Base-by-base conservation (phyloP, 2,888 invertebrate species). In the Eulithis testata region DNA sequence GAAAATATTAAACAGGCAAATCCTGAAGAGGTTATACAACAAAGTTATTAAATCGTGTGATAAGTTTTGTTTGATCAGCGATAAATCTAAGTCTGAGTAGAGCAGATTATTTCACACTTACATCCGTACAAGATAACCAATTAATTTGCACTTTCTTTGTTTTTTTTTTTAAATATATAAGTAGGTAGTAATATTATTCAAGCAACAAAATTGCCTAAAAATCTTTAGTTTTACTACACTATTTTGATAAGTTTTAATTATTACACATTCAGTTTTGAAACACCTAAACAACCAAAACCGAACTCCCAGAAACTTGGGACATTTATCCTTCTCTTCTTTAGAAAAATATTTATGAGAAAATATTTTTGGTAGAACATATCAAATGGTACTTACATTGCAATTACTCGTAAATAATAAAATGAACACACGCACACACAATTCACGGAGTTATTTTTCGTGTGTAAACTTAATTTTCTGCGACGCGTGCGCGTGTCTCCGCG, bases 401-500 rank as follows among this genome's bases (percentile, higher is more conserved):
- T 51, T 21, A 21, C 21, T 21, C 21, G 1, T 21, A 21, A 21
- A 1, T 21, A 56, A 68, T 58, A 56, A 56, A 51, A 64, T 40
- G 66, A 47, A 54, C 14, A 37, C 67, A 69, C 66, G 44, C 71
- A 71, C 71, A 63, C 44, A 51, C 59, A 60, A 55, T 47, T 47
- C 58, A 49, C 63, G 63, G 60, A 49, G 37, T 55, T 53, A 44
- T 57, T 55, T 40, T 62, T 57, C 49, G 71, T 68, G 73, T 76
- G 70, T 68, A 68, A 74, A 63, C 12, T 66, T 69, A 56, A 61
- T 58, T 51, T 66, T 52, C 56, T 51, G 66, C 62, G 67, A 72
- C 76, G 71, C 78, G 80, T 85, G 82, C 76, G 83, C 84, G 83
- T 72, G 68, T 80, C 67, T 37, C 76, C 74, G 73, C 76, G 75